Evolutionary conservation across 64 coral and sea anemone genomes (phyloP), one percentile per base, ranked within the genome.

Genomic region (Orbicella faveolata): DNA sequence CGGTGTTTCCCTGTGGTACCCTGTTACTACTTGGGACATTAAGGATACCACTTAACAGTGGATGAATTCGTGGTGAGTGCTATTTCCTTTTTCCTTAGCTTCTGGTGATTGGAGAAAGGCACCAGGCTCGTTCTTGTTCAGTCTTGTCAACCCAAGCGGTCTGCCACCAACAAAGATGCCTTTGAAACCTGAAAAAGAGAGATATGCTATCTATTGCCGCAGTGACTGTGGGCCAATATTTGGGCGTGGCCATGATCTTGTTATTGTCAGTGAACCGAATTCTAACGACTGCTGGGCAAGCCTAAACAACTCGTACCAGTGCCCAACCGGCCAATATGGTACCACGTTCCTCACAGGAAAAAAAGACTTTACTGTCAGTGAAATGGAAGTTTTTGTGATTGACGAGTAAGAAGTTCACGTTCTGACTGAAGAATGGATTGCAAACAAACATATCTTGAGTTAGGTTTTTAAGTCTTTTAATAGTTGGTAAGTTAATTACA

Each of bases 101-200:
- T 75, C 74, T 36, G 74, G 74, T 17, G 36, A 12, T 11, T 36
- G 2, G 11, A 75, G 3, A 39, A 36, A 19, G 16, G 74, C 30
- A 25, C 16, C 74, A 2, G 35, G 10, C 74, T 81, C 79, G 26
- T 81, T 81, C 79, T 13, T 81, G 44, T 81, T 81, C 79, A 81
- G 52, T 5, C 48, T 81, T 11, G 52, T 55, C 30, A 81, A 81
- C 79, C 52, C 8, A 19, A 55, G 34, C 14, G 79, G 79, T 14
- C 36, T 61, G 52, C 17, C 23, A 55, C 39, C 79, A 12, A 63
- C 52, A 33, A 81, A 61, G 79, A 61, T 81, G 79, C 44, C 79
- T 61, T n/a, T 81, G 79, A 59, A 16, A 13, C 2, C 8, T 34
- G 61, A 23, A 20, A n/a, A 10, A 81, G 79, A 81, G 26, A 20